Conservation (phyloP, 23 tunicate species). For the Trididemnum clinides region DNA sequence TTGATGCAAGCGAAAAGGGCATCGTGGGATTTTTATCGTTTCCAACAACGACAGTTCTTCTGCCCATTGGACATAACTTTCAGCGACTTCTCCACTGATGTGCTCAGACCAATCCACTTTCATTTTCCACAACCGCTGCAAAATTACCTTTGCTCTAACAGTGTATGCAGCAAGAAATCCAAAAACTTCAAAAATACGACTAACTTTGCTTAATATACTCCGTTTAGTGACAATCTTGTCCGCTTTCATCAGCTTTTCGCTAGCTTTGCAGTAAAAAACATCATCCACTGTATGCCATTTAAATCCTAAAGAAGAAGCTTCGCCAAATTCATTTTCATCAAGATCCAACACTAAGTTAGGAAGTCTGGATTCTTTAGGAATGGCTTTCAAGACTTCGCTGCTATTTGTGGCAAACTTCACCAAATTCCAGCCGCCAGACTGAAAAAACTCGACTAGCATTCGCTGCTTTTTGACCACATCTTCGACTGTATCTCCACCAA, state of each 20-base stretch:
- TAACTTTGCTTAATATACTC: neutral
- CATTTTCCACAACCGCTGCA: no score
- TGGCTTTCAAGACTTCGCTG: neutral
- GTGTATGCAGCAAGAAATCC: slow-evolving; percentile 11
- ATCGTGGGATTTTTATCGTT: neutral
- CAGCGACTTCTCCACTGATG: neutral
- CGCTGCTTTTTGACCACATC: no score
- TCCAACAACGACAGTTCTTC: no score
- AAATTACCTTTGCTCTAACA: no score
- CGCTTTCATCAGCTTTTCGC: neutral
- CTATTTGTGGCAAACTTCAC: neutral
- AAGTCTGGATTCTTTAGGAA: neutral
- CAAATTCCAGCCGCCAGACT: neutral
- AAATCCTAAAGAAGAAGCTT: neutral
- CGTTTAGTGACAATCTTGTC: slow-evolving; percentile 7
- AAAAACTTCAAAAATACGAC: neutral
- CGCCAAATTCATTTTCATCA: neutral
- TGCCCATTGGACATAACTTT: neutral
- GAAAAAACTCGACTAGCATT: no score
- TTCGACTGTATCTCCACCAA: no score
- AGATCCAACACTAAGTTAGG: neutral
- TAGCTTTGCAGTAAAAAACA: neutral
- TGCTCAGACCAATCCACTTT: no score
- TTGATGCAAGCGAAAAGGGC: neutral
- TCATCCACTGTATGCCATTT: slow-evolving; percentile 4